Base-by-base conservation (phyloP, 1,140 invertebrate genomes). In the Forficula auricularia region DNA sequence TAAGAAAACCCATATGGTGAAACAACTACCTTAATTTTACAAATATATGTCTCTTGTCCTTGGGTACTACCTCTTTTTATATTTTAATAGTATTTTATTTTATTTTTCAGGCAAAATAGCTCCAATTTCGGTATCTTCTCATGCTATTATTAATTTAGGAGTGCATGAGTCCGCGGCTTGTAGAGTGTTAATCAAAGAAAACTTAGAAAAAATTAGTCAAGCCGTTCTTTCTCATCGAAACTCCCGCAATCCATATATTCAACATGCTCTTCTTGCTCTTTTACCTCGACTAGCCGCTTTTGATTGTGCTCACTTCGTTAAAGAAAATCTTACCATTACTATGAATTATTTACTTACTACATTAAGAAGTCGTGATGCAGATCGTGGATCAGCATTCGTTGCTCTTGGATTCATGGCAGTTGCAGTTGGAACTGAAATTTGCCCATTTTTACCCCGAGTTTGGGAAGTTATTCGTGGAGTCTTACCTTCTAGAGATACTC, bases 251-350 rank as follows among this genome's bases (percentile, higher is more conserved):
- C 60, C 70, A 0, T 78, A 88, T 58, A 82, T 96, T 20, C 90
- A 96, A 52, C 82, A 90, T 54, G 76, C 83, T 1, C 58, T 98
- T 8, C 68, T 97, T 43, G 78, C 78, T 16, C 73, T 97, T 32
- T 65, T 98, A 46, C 94, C 94, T n/a, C 69, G 91, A 41, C 60
- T 98, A n/a, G 90, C 88, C 6, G 88, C 89, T 10, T 94, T 97
- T 50, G 79, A 90, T 57, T 79, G 77, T 42, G 72, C 77, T n/a
- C 70, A 73, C 27, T 96, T 95, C 52, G 70, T 79, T 2, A 67
- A 67, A 27, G 22, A 27, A 10, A 27, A 91, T 63, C 62, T 95
- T 2, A 70, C 67, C 13, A 70, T 74, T 1, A 79, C 83, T 2
- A 75, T 96, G 57, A 65, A 64, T 40, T 86, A 91, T 57, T 64